A percentile compares a stretch with the other conserved stretches of the same genome.
Evolutionary conservation across 2,888 invertebrate species (phyloP).

Genomic region (Stegophylla sp.): DNA sequence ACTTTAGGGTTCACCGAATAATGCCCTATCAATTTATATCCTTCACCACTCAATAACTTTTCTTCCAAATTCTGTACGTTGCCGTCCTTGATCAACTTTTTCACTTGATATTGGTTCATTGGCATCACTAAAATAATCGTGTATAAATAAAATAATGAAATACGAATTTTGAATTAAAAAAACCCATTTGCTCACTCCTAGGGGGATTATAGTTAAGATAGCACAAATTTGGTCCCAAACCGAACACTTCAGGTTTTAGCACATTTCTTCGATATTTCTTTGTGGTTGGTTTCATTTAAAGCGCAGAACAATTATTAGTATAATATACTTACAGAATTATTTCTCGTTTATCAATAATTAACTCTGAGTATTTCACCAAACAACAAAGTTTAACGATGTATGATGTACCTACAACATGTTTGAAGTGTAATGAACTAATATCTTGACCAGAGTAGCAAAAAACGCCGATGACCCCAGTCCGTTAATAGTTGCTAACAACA

Average conservation of each 20-base stretch:
- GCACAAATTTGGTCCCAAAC: constrained; percentile 53
- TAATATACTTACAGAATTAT: neutral
- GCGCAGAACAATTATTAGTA: constrained; percentile 7
- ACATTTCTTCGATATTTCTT: constrained; percentile 24
- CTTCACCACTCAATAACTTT: constrained; percentile 74
- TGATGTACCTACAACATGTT: constrained; percentile 15
- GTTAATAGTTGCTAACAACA: constrained; percentile 53
- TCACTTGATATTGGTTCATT: constrained; percentile 68
- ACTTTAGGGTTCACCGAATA: constrained; percentile 71
- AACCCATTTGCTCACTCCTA: constrained; percentile 35
- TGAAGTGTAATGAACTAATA: constrained; percentile 25
- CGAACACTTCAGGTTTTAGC: constrained; percentile 23
- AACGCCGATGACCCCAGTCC: constrained; percentile 40
- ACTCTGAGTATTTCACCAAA: neutral
- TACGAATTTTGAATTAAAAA: too few relatives aligned
- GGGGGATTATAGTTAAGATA: constrained; percentile 49
- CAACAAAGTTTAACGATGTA: neutral
- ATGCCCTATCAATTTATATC: constrained; percentile 72
- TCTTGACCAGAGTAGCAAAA: constrained; percentile 40
- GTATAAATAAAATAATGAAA: too few relatives aligned
- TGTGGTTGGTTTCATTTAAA: constrained; percentile 38
- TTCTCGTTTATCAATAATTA: neutral
- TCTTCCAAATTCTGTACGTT: constrained; percentile 74
- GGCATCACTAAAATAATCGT: constrained; percentile 65
- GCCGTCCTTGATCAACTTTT: constrained; percentile 70